Base-by-base conservation (phyloP, 2,797 vertebrate species). In the Thamnophis elegans region DNA sequence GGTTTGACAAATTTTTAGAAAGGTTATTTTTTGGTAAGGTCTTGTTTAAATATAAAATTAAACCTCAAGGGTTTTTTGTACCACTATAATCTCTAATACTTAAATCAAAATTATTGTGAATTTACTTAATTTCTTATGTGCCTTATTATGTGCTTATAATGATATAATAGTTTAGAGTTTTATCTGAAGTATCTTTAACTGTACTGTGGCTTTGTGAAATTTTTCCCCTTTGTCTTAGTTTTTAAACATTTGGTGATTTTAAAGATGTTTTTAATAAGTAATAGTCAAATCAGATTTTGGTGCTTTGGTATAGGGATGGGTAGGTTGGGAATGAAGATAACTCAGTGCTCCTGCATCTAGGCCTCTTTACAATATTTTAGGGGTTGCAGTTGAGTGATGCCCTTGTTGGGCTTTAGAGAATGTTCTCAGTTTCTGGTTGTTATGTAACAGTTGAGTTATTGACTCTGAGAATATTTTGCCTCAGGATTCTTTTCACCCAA, bases 71-170 rank as follows among this genome's bases (percentile, higher is more conserved):
- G 95, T 92, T 96, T 98, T 98, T 98, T 98, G 96, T 98, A 98
- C 97, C 97, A 98, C 97, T 98, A 90, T 98, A 95, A 97, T 97
- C 96, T 97, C 96, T 97, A 98, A 97, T 97, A 98, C 96, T 97
- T 98, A 96, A 95, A 96, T 98, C 97, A 97, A 96, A 98, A 98
- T 98, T 98, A 97, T 97, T 97, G 96, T 98, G 96, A 98, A 97
- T 97, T 98, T 98, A 97, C 97, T 98, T 98, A 94, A 97, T 98
- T 98, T 98, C 96, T 98, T 98, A 98, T 94, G 98, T 99, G 98
- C 98, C 98, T 98, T 99, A 98, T 97, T 98, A 97, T 97, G 96
- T 98, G 97, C 97, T 97, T 98, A 97, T 97, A 97, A 97, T 97
- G 96, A 97, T 97, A 97, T 7, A 94, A 93, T 97, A 98, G 97